phyloP scores from a whole-genome alignment of 2,113 vertebrate species.

The Plotosus lineatus region DNA sequence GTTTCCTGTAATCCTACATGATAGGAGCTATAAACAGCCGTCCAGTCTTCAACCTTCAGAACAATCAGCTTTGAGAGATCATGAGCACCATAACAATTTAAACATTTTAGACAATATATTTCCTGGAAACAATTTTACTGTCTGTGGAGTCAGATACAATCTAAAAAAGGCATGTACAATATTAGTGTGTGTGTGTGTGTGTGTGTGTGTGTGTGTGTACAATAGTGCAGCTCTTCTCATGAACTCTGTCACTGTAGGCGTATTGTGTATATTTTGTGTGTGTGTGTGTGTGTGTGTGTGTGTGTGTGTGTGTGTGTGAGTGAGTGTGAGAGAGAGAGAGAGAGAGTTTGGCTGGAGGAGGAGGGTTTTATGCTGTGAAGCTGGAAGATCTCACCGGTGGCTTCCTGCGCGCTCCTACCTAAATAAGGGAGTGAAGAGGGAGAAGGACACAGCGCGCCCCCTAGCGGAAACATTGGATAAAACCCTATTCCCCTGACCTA shows the following conservation, averaged over 20 bases:
- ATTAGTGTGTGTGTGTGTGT: not conserved
- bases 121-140: not conserved
- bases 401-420: constrained; percentile 57
- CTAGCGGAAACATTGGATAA: constrained; percentile 19
- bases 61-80: not conserved
- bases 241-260: not conserved
- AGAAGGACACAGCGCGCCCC: constrained; percentile 46
- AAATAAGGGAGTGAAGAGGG: constrained; percentile 69
- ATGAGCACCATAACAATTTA: not conserved
- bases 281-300: constrained; percentile 13
- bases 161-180: not conserved
- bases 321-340: not conserved
- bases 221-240: not conserved
- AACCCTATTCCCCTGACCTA: constrained; percentile 5
- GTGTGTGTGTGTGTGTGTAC: too few relatives aligned
- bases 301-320: not conserved
- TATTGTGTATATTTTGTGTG: constrained; percentile 8
- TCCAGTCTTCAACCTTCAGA: not conserved
- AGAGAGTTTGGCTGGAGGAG: not conserved
- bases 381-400: constrained; percentile 9
- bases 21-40: not conserved
- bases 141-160: not conserved
- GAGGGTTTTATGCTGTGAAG: not conserved
- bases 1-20: not conserved
- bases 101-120: not conserved